These are phyloP conservation scores for Oncopeltus fasciatus DNA, from an alignment of 1,140 invertebrate genomes.

Conservation along the genomic window DNA sequence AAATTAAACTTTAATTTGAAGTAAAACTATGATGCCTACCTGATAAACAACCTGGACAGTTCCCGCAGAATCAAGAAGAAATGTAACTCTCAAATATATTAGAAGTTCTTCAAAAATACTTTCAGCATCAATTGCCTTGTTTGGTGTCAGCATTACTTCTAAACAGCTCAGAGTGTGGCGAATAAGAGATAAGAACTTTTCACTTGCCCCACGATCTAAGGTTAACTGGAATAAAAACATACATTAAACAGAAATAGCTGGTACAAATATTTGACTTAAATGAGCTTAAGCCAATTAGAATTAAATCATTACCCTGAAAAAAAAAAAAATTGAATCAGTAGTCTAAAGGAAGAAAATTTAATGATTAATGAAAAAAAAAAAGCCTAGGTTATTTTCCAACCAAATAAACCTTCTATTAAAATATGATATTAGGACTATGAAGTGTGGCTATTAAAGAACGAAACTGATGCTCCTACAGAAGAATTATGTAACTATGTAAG, in stretches of 20 bases:
- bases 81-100: slow-evolving; percentile 53
- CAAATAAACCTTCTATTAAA: too few species aligned
- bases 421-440: too few species aligned
- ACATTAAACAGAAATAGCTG: slow-evolving; percentile 4
- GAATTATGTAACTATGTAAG: too few species aligned
- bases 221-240: slow-evolving; percentile 43
- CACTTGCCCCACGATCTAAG: slow-evolving; percentile 49
- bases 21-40: slow-evolving; percentile 27
- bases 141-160: slow-evolving; percentile 61
- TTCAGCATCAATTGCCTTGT: slow-evolving; percentile 54
- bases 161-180: slow-evolving; percentile 48
- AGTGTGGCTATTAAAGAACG: too few species aligned
- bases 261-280: background rate
- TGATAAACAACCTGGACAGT: slow-evolving; percentile 66
- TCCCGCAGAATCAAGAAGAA: slow-evolving; percentile 49
- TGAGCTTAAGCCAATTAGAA: too few species aligned
- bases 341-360: background rate
- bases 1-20: background rate
- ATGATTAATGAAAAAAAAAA: too few species aligned
- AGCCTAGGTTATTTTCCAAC: too few species aligned
- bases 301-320: too few species aligned
- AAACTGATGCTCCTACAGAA: too few species aligned
- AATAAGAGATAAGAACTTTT: slow-evolving; percentile 59
- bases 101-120: slow-evolving; percentile 68
- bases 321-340: too few species aligned